These are phyloP conservation scores for Antheraea yamamai DNA, from an alignment of 2,888 invertebrate genomes.

Conservation along the genomic window DNA sequence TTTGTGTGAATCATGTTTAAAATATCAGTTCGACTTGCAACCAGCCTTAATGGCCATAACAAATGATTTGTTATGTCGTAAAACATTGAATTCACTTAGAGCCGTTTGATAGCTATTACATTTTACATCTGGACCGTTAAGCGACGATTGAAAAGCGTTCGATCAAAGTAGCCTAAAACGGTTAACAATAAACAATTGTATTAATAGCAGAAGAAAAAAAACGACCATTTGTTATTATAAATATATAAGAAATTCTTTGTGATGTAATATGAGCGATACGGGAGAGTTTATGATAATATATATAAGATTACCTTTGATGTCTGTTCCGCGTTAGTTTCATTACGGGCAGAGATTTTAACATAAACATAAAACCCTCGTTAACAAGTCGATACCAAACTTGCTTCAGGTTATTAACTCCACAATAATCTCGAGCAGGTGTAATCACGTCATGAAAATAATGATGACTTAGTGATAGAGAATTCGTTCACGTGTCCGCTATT, in stretches of 20 bases:
- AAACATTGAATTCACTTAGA: conserved; percentile 16
- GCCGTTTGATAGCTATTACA: conserved; percentile 13
- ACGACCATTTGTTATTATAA: conserved; percentile 1
- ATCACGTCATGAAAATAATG: background rate
- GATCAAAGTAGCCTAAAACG: conserved; percentile 20
- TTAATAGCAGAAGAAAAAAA: conserved; percentile 12
- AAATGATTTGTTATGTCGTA: conserved; percentile 24
- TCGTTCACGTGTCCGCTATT: no score
- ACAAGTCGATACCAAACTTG: background rate
- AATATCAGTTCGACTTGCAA: background rate
- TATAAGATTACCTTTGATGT: conserved; percentile 15
- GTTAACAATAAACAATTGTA: conserved; percentile 8
- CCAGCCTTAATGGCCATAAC: conserved; percentile 19
- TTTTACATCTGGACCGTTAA: conserved; percentile 21
- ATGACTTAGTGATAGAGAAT: no score
- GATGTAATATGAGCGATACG: conserved; percentile 9
- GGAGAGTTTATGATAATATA: conserved; percentile 12
- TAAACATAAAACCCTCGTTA: background rate
- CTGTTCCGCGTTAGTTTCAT: conserved; percentile 9
- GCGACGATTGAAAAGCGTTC: conserved; percentile 16
- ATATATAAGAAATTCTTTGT: conserved; percentile 15
- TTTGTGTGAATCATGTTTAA: background rate
- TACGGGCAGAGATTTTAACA: conserved; percentile 5
- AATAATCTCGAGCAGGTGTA: background rate
- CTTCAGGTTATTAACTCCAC: background rate